Evolutionary conservation across 2,888 invertebrate genomes (phyloP), one percentile per base, ranked within the genome.

Genomic region (Drosophila recens): DNA sequence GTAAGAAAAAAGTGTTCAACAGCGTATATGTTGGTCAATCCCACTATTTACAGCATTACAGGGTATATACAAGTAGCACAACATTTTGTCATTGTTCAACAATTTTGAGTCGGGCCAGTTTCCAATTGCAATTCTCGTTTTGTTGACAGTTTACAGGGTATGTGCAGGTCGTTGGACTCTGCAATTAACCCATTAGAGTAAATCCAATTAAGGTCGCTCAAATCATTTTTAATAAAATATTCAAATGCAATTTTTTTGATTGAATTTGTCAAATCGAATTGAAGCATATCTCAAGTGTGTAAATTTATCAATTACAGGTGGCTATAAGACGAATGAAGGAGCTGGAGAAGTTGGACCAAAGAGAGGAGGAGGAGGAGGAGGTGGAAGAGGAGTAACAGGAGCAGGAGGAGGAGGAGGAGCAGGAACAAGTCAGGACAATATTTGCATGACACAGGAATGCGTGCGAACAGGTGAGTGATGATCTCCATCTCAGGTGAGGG

Each of bases 391-490:
- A 2, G 52, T 13, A 34, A 9, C 17, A 10, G 43, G 5, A 27
- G 65, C 27, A 20, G 58, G 45, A 42, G 61, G 10, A 20, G 54
- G 9, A 67, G 46, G 48, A 36, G 67, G 9, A 67, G 46, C 45
- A 36, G 67, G 9, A 33, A 64, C 75, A 68, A 49, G 52, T n/a
- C 64, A 49, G 73, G 84, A 82, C 56, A 88, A 86, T 75, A 90
- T 94, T 77, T 95, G 95, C 91, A 93, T 95, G 82, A 94, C 94
- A 11, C 94, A 94, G 89, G 94, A 94, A 90, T 95, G 95, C 90
- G 94, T 95, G 63, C 92, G 93, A 89, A 95, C 95, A 91, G 94
- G 95, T 95, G 91, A 93, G 92, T 89, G 30, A 23, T 51, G 8
- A 42, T 5, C 27, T 27, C 5, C 27, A 27, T 27, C 27, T 27